These are phyloP conservation scores for Mesodorylaimus sp. DNA, from an alignment of 2,888 invertebrate species.

Conservation along the genomic window DNA sequence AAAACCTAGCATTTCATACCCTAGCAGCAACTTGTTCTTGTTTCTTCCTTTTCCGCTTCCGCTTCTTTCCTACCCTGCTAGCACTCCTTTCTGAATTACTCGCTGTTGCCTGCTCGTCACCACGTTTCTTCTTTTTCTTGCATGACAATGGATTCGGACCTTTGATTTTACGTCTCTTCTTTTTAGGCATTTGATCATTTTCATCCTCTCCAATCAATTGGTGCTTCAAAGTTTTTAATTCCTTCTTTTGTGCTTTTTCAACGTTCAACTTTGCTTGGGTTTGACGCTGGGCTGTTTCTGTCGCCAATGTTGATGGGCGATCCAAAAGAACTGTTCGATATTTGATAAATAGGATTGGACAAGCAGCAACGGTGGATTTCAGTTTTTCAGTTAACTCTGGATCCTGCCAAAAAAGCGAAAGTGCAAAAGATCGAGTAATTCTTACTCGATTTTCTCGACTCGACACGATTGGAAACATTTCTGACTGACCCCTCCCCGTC, in stretches of 20 bases:
- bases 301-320: slow-evolving; percentile 13
- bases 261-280: slow-evolving; percentile 7
- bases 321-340: slow-evolving; percentile 23
- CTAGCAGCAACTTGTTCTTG: not conserved
- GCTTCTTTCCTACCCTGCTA: not conserved
- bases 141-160: slow-evolving; percentile 26
- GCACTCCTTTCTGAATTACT: too few species aligned
- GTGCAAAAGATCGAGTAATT: too few species aligned
- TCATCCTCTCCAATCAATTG: slow-evolving; percentile 13
- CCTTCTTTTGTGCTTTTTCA: slow-evolving; percentile 13
- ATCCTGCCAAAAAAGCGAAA: slow-evolving; percentile 15
- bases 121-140: slow-evolving; percentile 24
- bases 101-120: too few species aligned
- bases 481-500: too few species aligned
- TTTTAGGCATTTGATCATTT: slow-evolving; percentile 12
- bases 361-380: slow-evolving; percentile 15
- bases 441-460: too few species aligned
- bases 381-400: slow-evolving; percentile 18
- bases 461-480: too few species aligned
- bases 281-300: not conserved
- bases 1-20: not conserved
- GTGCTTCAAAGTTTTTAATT: slow-evolving; percentile 14
- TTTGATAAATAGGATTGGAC: slow-evolving; percentile 22
- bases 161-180: slow-evolving; percentile 2
- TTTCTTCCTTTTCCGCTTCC: not conserved